Evolutionary conservation across 2,888 invertebrate species (phyloP).

Genomic region (Azorinus chamasolen): DNA sequence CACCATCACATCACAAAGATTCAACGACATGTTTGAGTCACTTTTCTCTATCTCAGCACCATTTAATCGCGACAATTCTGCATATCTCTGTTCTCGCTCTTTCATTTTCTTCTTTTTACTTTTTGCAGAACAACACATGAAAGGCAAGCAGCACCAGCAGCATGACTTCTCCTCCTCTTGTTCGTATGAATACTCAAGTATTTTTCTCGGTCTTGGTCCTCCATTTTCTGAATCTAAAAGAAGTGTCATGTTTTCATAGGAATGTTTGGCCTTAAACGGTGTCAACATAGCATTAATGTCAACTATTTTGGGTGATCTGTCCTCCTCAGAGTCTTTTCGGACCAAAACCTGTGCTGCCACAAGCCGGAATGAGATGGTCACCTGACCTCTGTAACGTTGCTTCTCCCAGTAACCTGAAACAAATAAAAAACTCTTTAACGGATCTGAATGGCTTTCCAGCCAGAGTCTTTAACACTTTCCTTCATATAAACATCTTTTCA

Average conservation of each 20-base stretch:
- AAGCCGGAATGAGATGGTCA: constrained; percentile 78
- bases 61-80: constrained; percentile 42
- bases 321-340: constrained; percentile 72
- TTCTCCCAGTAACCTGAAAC: constrained; percentile 82
- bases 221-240: constrained; percentile 65
- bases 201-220: constrained; percentile 65
- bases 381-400: constrained; percentile 81
- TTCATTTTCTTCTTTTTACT: constrained; percentile 30
- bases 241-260: constrained; percentile 79
- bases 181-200: constrained; percentile 71
- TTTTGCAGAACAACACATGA: constrained; percentile 43
- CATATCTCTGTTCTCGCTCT: constrained; percentile 33
- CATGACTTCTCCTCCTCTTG: constrained; percentile 62
- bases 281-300: constrained; percentile 68
- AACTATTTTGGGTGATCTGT: constrained; percentile 66
- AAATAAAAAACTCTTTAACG: no score
- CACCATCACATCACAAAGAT: constrained; percentile 62
- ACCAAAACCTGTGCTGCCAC: constrained; percentile 78
- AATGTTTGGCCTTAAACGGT: constrained; percentile 73
- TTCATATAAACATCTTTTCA: no score
- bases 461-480: no score
- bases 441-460: no score
- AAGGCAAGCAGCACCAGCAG: constrained; percentile 56
- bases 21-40: constrained; percentile 38
- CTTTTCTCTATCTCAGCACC: constrained; percentile 52